Evolutionary conservation across 2,113 vertebrate genomes (phyloP).

Genomic region (Peromyscus maniculatus): DNA sequence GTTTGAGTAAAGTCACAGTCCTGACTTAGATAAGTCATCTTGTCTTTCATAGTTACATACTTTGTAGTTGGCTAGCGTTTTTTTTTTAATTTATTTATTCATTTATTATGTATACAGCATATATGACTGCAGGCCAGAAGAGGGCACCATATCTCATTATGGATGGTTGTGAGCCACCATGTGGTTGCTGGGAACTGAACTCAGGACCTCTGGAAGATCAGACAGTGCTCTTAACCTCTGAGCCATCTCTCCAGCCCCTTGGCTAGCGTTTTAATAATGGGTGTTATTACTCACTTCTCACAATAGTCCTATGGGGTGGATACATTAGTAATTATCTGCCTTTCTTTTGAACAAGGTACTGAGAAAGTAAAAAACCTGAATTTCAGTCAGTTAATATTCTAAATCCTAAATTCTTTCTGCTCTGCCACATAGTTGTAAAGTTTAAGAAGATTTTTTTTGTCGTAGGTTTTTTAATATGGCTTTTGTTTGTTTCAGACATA

Average conservation of each 20-base stretch:
- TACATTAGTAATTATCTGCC: not conserved
- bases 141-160: no score
- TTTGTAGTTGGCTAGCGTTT: not conserved
- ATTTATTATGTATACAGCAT: no score
- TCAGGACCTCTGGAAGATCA: no score
- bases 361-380: not conserved
- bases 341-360: slow-evolving; percentile 1
- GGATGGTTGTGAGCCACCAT: no score
- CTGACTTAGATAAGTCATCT: not conserved
- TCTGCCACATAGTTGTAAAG: not conserved
- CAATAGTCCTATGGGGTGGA: not conserved
- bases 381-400: not conserved
- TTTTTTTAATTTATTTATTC: no score
- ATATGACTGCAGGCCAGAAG: no score
- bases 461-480: slow-evolving; percentile 27
- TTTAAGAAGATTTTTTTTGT: not conserved
- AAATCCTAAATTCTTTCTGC: not conserved
- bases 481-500: not conserved
- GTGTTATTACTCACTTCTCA: not conserved
- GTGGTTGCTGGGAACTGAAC: no score
- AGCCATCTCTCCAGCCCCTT: no score
- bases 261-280: not conserved
- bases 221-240: no score
- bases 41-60: not conserved
- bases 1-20: not conserved